A percentile compares a stretch with the other conserved stretches of the same genome.
Conservation (phyloP, 2,888 invertebrate species). For the Strigamia crassipes region DNA sequence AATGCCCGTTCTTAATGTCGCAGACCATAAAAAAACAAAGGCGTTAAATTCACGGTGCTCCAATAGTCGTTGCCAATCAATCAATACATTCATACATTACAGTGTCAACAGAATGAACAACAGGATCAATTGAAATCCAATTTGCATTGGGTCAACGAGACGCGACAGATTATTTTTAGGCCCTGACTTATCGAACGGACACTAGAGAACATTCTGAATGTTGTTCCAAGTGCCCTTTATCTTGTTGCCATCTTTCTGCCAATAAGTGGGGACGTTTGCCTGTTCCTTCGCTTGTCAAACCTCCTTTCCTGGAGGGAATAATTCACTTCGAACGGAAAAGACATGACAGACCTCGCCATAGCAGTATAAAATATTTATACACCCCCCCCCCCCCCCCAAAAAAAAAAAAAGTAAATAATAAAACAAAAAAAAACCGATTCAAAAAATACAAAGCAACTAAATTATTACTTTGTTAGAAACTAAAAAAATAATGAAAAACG, state of each 20-base stretch:
- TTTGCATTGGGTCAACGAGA: slow-evolving; percentile 22
- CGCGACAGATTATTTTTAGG: slow-evolving; percentile 28
- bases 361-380: slow-evolving; percentile 18
- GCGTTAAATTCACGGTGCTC: not conserved
- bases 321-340: slow-evolving; percentile 22
- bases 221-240: slow-evolving; percentile 22
- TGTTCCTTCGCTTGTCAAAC: slow-evolving; percentile 27
- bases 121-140: slow-evolving; percentile 32
- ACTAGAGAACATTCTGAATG: not conserved
- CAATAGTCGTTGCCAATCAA: not conserved
- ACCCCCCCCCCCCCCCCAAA: no score
- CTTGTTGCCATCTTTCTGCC: slow-evolving; percentile 33
- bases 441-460: not conserved
- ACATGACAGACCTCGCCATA: slow-evolving; percentile 6
- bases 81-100: not conserved
- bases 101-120: slow-evolving; percentile 36
- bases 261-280: slow-evolving; percentile 31
- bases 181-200: slow-evolving; percentile 38
- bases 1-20: not conserved
- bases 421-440: not conserved
- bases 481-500: not conserved
- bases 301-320: not conserved
- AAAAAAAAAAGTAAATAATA: not conserved
- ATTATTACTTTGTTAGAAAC: not conserved
- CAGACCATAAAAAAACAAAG: not conserved